phyloP scores from a whole-genome alignment of 2,797 vertebrate species.

The Lagorchestes hirsutus region DNA sequence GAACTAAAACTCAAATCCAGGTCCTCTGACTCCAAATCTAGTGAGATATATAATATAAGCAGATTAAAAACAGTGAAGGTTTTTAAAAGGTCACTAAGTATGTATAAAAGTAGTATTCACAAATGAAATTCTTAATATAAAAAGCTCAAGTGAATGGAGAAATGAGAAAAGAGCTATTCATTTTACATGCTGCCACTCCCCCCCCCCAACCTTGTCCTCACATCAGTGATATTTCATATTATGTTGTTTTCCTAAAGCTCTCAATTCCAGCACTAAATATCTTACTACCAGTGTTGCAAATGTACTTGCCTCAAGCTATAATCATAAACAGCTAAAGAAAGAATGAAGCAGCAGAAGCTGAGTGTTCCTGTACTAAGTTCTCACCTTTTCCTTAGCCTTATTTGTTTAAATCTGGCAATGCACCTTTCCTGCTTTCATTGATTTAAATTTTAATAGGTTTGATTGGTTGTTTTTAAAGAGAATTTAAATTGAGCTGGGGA shows the following conservation, averaged over 20 bases:
- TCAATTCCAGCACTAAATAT: slow-evolving; percentile 27
- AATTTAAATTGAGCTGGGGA: slow-evolving; percentile 55
- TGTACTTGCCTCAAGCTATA: slow-evolving; percentile 15
- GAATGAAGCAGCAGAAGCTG: neutral
- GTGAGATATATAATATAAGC: neutral
- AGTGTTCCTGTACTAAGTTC: neutral
- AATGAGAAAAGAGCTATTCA: neutral
- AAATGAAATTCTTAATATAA: neutral
- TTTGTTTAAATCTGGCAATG: neutral
- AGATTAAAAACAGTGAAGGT: neutral
- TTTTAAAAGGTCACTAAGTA: neutral
- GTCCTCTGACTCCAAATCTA: neutral
- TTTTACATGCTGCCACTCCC: neutral
- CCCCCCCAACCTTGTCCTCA: neutral
- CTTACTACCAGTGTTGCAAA: neutral
- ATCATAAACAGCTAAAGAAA: neutral
- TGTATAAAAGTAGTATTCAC: neutral
- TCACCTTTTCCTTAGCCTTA: neutral
- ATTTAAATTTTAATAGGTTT: slow-evolving; percentile 59
- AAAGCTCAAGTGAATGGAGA: neutral
- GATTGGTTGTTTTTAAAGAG: slow-evolving; percentile 54
- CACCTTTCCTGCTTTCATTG: neutral
- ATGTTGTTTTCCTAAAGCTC: slow-evolving; percentile 35
- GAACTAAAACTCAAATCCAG: neutral
- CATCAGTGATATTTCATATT: neutral